A percentile compares a stretch with the other conserved stretches of the same genome.
phyloP scores from a whole-genome alignment of 2,113 vertebrate genomes.

The Nettapus auritus region DNA sequence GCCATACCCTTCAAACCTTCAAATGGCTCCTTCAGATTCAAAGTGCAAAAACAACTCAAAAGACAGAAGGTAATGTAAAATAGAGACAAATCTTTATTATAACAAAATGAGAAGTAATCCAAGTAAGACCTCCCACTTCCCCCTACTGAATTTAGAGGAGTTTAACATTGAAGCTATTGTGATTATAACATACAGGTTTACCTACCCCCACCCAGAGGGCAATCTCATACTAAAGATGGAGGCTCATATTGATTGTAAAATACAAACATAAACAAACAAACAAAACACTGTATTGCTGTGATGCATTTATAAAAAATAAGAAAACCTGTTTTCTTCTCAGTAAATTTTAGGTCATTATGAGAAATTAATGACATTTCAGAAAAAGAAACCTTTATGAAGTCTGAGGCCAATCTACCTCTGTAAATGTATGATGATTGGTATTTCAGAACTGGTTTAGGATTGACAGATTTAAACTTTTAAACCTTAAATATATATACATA shows the following conservation, averaged over 20 bases:
- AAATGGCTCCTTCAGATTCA: neutral
- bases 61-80: neutral
- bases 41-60: neutral
- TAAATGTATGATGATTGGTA: neutral
- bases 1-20: neutral
- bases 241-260: neutral
- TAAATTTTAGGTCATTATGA: neutral
- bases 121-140: neutral
- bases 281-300: neutral
- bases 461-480: neutral
- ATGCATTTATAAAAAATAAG: neutral
- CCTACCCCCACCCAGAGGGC: too few species aligned
- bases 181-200: neutral
- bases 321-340: neutral
- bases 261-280: neutral
- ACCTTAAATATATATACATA: too few species aligned
- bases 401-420: neutral
- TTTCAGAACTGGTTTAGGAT: neutral
- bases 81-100: neutral
- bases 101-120: neutral
- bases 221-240: neutral
- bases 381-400: neutral
- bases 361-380: neutral
- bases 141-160: neutral
- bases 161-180: neutral